Evolutionary conservation across 1,140 invertebrate genomes (phyloP).

Genomic region (Theocolax elegans): DNA sequence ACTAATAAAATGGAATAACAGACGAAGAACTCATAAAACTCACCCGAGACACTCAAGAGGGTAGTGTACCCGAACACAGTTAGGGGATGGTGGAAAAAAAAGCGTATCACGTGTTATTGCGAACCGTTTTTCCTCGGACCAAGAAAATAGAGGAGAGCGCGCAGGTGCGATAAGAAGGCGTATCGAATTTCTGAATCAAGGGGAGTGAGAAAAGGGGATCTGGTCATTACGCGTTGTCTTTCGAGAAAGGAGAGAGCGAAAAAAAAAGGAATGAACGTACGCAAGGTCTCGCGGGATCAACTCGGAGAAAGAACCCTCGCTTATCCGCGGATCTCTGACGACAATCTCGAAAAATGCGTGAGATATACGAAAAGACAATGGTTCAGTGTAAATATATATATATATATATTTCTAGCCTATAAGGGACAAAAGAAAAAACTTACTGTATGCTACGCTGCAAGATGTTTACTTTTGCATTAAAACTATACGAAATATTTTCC

Average conservation of each 20-base stretch:
- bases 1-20: not conserved
- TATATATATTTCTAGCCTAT: conserved; percentile 22
- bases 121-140: not conserved
- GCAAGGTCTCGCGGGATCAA: too few species aligned
- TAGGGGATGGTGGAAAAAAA: too few species aligned
- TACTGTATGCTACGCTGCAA: too few species aligned
- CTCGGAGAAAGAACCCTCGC: not conserved
- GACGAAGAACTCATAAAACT: not conserved
- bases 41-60: too few species aligned
- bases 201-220: too few species aligned
- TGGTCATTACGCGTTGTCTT: not conserved
- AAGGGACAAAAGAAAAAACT: too few species aligned
- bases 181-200: not conserved
- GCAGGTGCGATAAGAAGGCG: not conserved
- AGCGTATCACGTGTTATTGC: not conserved
- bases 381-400: not conserved
- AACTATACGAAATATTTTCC: conserved; percentile 14
- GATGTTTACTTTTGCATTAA: too few species aligned
- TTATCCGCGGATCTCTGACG: too few species aligned
- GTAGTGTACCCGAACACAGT: too few species aligned
- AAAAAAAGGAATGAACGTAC: too few species aligned
- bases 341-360: conserved; percentile 4
- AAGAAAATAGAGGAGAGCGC: not conserved
- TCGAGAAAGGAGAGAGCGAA: too few species aligned
- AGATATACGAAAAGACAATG: not conserved